Evolutionary conservation across 2,113 vertebrate species (phyloP), one percentile per base, ranked within the genome.

Genomic region (Coreoperca whiteheadi): DNA sequence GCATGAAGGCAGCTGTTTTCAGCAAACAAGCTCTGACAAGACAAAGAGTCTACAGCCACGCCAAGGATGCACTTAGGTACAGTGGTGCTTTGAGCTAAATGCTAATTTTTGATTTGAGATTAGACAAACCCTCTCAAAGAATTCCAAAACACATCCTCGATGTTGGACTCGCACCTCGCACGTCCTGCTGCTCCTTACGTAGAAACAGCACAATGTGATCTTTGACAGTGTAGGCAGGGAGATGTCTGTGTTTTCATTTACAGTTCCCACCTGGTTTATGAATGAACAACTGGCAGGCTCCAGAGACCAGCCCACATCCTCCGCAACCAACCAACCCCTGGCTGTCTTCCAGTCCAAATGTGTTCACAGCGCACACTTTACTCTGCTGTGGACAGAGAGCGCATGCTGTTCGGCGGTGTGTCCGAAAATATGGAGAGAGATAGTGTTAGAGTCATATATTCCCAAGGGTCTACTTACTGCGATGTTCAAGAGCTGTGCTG

Each of bases 251-350:
- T 91, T 93, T 91, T 94, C 87, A 93, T 93, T 93, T 93, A 92
- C 88, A 84, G 87, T 85, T 92, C 89, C 89, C 94, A 92, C 89
- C 93, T 93, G 91, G 90, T 90, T 91, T 88, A 93, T 93, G 93
- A 94, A 93, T 93, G 91, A 93, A 93, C 88, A 93, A 91, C 90
- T 87, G n/a, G 74, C 48, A 41, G 82, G 81, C 93, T 92, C 92
- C 81, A 84, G 91, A 90, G 89, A 92, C 89, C 84, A 63, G 83
- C 91, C 93, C 93, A 93, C 94, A 92, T 94, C 93, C 94, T 92
- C 91, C 85, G 8, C 91, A 82, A 83, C 91, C 88, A 85, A 84
- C 87, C 83, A 63, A 83, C 92, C 81, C 83, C 89, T 93, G 92
- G 93, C 92, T 79, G 64, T 37, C 66, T 79, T 93, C 92, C 92